A percentile compares a stretch with the other conserved stretches of the same genome.
These are phyloP conservation scores for Pogonocichla stellata DNA, from an alignment of 2,113 vertebrate genomes.

Conservation along the genomic window DNA sequence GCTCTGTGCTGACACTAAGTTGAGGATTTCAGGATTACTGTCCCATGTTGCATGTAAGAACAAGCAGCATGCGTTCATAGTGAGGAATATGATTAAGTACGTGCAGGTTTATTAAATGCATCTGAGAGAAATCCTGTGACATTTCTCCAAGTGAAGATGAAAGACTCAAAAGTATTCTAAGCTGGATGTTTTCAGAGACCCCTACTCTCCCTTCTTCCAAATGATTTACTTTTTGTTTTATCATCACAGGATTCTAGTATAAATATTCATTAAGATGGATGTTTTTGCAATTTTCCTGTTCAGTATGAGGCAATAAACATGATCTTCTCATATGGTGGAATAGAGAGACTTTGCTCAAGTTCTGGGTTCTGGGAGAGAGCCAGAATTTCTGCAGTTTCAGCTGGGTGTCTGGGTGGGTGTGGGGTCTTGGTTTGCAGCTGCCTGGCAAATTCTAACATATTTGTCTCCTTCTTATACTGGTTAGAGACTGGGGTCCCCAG, in stretches of 20 bases:
- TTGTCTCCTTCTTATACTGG: neutral
- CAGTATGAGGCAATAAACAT: neutral
- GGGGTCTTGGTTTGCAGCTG: neutral
- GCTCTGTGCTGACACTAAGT: neutral
- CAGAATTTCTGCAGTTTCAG: neutral
- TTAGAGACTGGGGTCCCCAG: neutral
- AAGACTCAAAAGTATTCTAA: neutral
- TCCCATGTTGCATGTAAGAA: neutral
- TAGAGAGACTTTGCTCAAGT: neutral
- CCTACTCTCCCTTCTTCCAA: neutral
- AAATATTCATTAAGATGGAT: neutral
- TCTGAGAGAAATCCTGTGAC: neutral
- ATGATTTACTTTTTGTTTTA: neutral
- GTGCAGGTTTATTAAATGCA: neutral
- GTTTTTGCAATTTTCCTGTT: neutral
- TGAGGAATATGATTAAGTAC: neutral
- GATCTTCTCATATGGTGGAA: neutral
- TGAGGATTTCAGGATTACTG: conserved; percentile 11
- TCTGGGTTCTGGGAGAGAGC: neutral
- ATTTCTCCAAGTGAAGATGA: neutral
- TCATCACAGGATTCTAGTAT: accelerated
- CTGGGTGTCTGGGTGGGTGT: neutral
- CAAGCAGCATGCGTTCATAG: neutral
- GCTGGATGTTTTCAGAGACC: neutral
- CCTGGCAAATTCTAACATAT: neutral